Percentiles rank a stretch among this genome's conserved stretches.
These are phyloP conservation scores for Eriosoma lanigerum DNA, from an alignment of 1,140 invertebrate genomes.

Conservation along the genomic window DNA sequence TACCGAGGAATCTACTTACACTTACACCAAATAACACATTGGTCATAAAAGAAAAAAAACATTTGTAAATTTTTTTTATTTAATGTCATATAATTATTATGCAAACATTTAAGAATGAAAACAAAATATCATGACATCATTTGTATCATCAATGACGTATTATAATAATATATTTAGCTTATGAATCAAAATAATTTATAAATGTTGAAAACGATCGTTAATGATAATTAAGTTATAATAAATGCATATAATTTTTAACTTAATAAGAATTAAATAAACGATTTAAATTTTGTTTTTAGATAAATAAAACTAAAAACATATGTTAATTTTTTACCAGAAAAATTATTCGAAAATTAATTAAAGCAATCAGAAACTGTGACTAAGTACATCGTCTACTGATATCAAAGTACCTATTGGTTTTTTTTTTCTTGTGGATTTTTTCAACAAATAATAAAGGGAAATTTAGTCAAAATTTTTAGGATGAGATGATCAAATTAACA, in stretches of 20 bases:
- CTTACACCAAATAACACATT: neutral
- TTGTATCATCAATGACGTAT: neutral
- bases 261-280: neutral
- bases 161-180: neutral
- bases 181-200: neutral
- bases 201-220: neutral
- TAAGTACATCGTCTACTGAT: no score
- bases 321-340: no score
- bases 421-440: no score
- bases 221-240: neutral
- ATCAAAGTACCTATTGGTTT: no score
- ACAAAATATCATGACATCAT: neutral
- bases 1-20: no score
- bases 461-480: no score
- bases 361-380: no score
- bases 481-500: no score
- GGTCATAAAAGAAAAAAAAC: neutral
- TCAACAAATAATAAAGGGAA: no score
- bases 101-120: neutral
- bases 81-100: neutral
- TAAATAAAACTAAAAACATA: no score
- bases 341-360: no score
- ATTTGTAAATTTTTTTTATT: conserved; percentile 7
- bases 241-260: neutral
- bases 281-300: no score